A percentile compares a stretch with the other conserved stretches of the same genome.
phyloP scores from a whole-genome alignment of 2,113 vertebrate species.

The Podarcis raffonei region DNA sequence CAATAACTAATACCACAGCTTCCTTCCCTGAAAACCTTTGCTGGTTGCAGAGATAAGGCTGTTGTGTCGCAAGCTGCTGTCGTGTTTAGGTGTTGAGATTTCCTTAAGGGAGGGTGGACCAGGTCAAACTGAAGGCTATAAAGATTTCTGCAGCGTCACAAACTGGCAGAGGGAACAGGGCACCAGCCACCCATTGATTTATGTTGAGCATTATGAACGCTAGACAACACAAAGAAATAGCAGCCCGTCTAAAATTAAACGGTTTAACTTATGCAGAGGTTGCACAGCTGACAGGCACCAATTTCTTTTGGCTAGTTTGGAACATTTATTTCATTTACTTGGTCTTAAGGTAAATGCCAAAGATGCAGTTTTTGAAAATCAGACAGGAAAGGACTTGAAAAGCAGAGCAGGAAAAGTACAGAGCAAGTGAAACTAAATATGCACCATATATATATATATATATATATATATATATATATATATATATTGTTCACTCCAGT shows the following conservation, averaged over 20 bases:
- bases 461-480: background rate
- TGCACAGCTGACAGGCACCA: background rate
- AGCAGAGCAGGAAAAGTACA: background rate
- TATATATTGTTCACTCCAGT: background rate
- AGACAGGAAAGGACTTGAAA: background rate
- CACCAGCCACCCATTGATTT: background rate
- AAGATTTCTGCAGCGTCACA: background rate
- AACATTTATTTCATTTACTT: background rate
- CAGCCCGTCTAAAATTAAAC: background rate
- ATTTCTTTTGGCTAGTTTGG: background rate
- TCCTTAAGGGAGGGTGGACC: background rate
- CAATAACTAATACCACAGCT: background rate
- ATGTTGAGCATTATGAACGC: background rate
- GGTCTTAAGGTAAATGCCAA: background rate
- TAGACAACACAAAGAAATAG: background rate
- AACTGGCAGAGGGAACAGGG: background rate
- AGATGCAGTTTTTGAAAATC: background rate
- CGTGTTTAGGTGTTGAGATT: background rate
- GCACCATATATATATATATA: background rate
- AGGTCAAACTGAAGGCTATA: background rate
- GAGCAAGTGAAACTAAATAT: too few species aligned
- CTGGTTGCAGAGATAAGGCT: background rate
- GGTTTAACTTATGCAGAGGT: background rate
- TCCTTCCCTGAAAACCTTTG: background rate
- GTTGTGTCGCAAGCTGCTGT: background rate